Evolutionary conservation across 2,797 vertebrate species (phyloP).

Genomic region (Orientallactaga sibirica): DNA sequence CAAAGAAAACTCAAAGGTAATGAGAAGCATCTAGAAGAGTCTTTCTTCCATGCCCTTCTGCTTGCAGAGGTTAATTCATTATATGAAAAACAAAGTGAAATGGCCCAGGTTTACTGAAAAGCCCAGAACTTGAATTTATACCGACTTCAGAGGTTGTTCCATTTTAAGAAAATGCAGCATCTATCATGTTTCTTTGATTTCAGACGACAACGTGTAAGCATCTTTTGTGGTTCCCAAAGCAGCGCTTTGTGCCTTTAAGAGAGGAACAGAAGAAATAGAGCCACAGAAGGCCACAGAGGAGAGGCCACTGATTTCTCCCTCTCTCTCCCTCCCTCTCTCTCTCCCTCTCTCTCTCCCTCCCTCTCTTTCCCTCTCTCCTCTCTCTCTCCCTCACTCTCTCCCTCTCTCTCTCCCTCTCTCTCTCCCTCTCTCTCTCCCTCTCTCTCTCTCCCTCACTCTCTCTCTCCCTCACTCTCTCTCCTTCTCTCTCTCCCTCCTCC

Average conservation of each 20-base stretch:
- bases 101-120: conserved; percentile 19
- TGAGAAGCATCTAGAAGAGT: neutral
- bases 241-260: neutral
- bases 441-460: neutral
- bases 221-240: neutral
- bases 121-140: neutral
- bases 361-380: too few species aligned
- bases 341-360: too few species aligned
- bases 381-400: neutral
- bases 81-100: neutral
- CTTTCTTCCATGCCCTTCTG: neutral
- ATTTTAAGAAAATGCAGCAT: conserved; percentile 33
- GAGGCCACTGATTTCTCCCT: neutral
- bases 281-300: neutral
- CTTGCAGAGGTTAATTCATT: neutral
- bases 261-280: neutral
- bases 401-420: neutral
- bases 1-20: neutral
- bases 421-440: neutral
- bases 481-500: neutral
- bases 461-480: neutral
- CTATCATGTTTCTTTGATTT: conserved; percentile 20
- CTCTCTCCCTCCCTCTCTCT: neutral
- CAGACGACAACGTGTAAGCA: conserved; percentile 19
- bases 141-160: neutral